Evolutionary conservation across 2,113 vertebrate genomes (phyloP).

Genomic region (Paradoxurus hermaphroditus): DNA sequence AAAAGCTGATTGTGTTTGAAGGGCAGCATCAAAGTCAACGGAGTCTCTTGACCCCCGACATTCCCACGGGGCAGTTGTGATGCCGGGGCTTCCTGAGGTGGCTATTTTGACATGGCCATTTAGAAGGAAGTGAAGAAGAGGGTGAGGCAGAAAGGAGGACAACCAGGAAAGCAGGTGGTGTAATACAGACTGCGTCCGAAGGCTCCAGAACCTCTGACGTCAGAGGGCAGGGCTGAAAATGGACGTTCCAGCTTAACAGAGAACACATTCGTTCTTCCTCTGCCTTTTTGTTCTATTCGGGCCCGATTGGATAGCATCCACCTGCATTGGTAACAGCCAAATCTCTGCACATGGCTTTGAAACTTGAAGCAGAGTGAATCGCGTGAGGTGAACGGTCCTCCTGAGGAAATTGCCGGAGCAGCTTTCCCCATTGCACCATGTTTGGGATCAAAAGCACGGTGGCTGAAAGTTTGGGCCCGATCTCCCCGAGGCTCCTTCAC

Average conservation of each 20-base stretch:
- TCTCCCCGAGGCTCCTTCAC: not conserved
- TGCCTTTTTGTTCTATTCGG: not conserved
- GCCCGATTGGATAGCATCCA: not conserved
- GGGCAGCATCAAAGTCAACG: not conserved
- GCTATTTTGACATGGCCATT: not conserved
- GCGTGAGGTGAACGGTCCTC: not conserved
- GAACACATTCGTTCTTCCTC: not conserved
- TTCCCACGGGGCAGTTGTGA: rapidly evolving
- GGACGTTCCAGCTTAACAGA: not conserved
- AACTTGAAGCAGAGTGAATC: not conserved
- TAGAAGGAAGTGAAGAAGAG: not conserved
- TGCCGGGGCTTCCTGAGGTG: not conserved
- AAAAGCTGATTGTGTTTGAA: not conserved
- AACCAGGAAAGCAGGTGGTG: not conserved
- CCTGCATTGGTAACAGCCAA: not conserved
- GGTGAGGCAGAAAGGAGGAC: not conserved
- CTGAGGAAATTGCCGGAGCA: not conserved
- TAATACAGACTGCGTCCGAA: not conserved
- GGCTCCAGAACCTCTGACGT: not conserved
- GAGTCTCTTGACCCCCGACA: not conserved
- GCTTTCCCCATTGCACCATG: not conserved
- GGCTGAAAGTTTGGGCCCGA: rapidly evolving
- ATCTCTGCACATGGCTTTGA: not conserved
- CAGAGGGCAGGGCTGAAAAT: not conserved
- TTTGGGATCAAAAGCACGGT: not conserved